Evolutionary conservation across 2,797 vertebrate species (phyloP).

Genomic region (Huso huso): DNA sequence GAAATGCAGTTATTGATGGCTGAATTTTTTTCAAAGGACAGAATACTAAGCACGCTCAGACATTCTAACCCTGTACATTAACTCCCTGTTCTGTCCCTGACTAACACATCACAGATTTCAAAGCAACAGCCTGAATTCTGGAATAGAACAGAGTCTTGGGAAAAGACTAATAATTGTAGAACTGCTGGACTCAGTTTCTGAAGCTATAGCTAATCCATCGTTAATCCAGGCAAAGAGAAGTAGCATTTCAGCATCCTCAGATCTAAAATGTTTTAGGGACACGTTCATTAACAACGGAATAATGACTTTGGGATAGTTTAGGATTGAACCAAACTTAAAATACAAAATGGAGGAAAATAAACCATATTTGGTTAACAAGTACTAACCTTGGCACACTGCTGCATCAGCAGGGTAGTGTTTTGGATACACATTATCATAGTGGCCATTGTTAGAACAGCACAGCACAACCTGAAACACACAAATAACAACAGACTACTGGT

Average conservation of each 20-base stretch:
- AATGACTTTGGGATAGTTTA: too few relatives aligned
- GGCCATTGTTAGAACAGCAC: constrained; percentile 81
- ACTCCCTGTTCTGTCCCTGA: too few relatives aligned
- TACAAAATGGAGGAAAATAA: not conserved
- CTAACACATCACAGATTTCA: too few relatives aligned
- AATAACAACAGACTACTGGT: too few relatives aligned
- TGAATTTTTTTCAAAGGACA: too few relatives aligned
- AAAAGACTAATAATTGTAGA: not conserved
- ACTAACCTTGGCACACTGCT: constrained; percentile 83
- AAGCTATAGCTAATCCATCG: too few relatives aligned
- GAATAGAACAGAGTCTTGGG: not conserved
- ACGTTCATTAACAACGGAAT: not conserved
- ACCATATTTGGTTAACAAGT: not conserved
- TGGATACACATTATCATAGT: constrained; percentile 86
- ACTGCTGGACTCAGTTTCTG: too few relatives aligned
- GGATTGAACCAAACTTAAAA: too few relatives aligned
- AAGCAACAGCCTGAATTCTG: not conserved
- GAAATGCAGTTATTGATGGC: too few relatives aligned
- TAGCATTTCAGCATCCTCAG: not conserved
- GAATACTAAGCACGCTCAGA: too few relatives aligned
- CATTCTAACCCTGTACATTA: too few relatives aligned
- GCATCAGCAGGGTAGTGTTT: constrained; percentile 78
- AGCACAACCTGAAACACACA: constrained; percentile 67
- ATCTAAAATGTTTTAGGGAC: not conserved
- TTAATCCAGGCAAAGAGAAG: too few relatives aligned